Conservation (phyloP, 2,797 vertebrate species). For the Amazonetta brasiliensis region DNA sequence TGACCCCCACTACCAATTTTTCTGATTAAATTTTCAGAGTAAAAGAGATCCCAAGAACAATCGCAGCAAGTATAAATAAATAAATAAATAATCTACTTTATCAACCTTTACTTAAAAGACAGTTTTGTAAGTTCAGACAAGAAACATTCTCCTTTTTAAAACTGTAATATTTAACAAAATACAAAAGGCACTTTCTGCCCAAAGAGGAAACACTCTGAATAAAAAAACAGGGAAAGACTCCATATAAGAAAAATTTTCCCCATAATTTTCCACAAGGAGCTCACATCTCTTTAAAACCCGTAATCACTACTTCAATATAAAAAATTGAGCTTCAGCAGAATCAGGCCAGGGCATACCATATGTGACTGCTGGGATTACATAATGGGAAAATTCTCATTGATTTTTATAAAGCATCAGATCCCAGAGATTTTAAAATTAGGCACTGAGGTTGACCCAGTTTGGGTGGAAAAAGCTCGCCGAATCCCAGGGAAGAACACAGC, state of each 20-base stretch:
- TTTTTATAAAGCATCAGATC: conserved; percentile 63
- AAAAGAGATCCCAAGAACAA: background rate
- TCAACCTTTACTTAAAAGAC: background rate
- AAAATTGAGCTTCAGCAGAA: conserved; percentile 68
- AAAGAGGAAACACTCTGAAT: conserved; percentile 50
- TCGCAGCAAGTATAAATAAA: background rate
- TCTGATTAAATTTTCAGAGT: conserved; percentile 5
- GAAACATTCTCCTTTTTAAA: background rate
- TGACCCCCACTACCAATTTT: background rate
- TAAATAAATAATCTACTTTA: background rate
- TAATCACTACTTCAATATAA: conserved; percentile 71
- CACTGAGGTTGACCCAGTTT: conserved; percentile 66
- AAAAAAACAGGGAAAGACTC: conserved; percentile 31
- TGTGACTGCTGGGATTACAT: conserved; percentile 67
- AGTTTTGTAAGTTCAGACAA: background rate
- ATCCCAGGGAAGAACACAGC: conserved; percentile 64
- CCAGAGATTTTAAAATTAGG: conserved; percentile 76
- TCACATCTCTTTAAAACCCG: conserved; percentile 71
- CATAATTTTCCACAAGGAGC: conserved; percentile 47
- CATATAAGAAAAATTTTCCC: conserved; percentile 26
- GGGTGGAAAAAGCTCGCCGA: conserved; percentile 64
- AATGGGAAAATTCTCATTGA: conserved; percentile 64
- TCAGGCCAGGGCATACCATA: conserved; percentile 22
- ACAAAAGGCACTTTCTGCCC: background rate
- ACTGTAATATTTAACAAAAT: background rate